A percentile compares a stretch with the other conserved stretches of the same genome.
Evolutionary conservation across 2,888 invertebrate genomes (phyloP).

Genomic region (Chydorus sphaericus): DNA sequence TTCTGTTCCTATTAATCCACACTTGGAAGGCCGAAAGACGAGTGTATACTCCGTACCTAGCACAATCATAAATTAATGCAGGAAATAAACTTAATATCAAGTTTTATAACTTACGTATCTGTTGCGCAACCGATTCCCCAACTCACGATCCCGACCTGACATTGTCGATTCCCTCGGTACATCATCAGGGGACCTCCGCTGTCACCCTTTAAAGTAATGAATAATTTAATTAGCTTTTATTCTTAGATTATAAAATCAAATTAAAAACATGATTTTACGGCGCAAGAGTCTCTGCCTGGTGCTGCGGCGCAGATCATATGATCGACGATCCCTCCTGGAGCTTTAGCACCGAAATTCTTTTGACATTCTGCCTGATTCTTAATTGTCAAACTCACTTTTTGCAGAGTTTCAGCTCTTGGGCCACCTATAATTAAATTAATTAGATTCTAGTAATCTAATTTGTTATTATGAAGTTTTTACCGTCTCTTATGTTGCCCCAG

Average conservation of each 20-base stretch:
- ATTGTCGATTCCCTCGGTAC: conserved; percentile 52
- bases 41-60: background rate
- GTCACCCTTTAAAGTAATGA: conserved; percentile 48
- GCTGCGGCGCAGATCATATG: conserved; percentile 78
- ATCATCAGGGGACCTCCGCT: conserved; percentile 81
- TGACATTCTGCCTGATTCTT: conserved; percentile 67
- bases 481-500: conserved; percentile 56
- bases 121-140: conserved; percentile 59
- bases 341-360: conserved; percentile 62
- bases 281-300: conserved; percentile 72
- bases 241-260: too few relatives aligned
- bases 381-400: conserved; percentile 69
- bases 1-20: background rate
- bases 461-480: too few relatives aligned
- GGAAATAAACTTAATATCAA: too few relatives aligned
- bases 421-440: conserved; percentile 42
- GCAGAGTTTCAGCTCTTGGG: conserved; percentile 61
- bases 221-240: background rate
- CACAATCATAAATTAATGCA: too few relatives aligned
- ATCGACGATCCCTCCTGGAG: conserved; percentile 77
- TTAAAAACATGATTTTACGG: conserved; percentile 45
- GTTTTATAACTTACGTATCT: too few relatives aligned
- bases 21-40: background rate
- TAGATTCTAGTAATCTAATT: too few relatives aligned
- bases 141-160: conserved; percentile 70